Percentiles rank a stretch among this genome's conserved stretches.
Conservation (phyloP, 1,140 invertebrate species). For the Dolichoris vasculosae region DNA sequence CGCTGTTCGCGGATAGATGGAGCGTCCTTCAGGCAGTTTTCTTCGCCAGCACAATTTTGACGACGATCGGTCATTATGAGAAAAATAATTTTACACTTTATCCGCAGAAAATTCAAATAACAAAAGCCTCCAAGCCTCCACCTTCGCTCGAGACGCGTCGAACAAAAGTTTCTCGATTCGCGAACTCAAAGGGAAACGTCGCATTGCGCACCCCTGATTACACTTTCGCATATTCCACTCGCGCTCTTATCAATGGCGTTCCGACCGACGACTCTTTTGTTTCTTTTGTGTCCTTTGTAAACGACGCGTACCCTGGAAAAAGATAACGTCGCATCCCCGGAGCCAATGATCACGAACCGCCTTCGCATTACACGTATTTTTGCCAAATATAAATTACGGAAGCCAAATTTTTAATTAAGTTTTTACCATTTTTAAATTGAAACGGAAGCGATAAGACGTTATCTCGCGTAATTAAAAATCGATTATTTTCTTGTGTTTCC, state of each 20-base stretch:
- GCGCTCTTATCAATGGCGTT: constrained; percentile 23
- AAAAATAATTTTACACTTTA: not conserved
- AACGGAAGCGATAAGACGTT: too few species aligned
- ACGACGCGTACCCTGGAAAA: not conserved
- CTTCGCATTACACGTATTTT: not conserved
- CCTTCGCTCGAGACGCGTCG: not conserved
- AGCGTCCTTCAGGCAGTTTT: constrained; percentile 86
- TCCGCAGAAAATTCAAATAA: not conserved
- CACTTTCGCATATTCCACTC: not conserved
- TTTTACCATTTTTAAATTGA: not conserved
- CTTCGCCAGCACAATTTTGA: constrained; percentile 89
- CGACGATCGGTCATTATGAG: constrained; percentile 81
- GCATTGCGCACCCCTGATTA: not conserved
- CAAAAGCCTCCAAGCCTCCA: not conserved
- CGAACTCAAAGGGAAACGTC: not conserved
- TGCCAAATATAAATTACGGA: not conserved
- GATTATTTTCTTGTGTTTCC: too few species aligned
- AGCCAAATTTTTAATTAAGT: too few species aligned
- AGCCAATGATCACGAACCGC: not conserved
- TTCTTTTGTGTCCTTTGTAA: constrained; percentile 20
- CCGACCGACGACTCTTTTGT: constrained; percentile 15
- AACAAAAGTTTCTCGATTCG: not conserved
- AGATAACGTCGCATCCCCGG: not conserved
- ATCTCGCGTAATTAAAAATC: too few species aligned
- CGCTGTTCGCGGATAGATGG: constrained; percentile 79